Base-by-base conservation (phyloP, 2,113 vertebrate genomes). In the Vombatus ursinus region DNA sequence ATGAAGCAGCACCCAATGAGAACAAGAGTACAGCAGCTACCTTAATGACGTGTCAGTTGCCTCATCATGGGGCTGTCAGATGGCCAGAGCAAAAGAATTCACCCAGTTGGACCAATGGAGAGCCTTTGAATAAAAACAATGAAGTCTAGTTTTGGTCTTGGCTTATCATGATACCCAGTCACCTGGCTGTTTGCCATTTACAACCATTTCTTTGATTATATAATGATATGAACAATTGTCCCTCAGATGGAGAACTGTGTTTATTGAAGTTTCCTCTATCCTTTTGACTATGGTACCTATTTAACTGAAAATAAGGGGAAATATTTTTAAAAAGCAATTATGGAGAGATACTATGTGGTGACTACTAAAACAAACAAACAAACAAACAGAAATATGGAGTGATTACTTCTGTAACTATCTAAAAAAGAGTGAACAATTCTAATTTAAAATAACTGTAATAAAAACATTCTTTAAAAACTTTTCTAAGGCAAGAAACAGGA, bases 391-490 rank as follows among this genome's bases (percentile, higher is more conserved):
- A 47, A 44, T 89, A 77, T 68, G 48, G n/a, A 94, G 90, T 90
- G 37, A 94, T 50, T 49, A 92, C 26, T 91, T 52, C 47, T 91
- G 9, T 50, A 50, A 50, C 24, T 93, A 53, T 12, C 37, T 37
- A 3, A 5, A 49, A n/a, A 94, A 92, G 19, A 8, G 68, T 28
- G 92, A 49, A 68, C 50, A 90, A 1, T 61, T 95, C 48, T 48
- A 94, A 93, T 52, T 19, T 25, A 50, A 77, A 98, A 93, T n/a
- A 94, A 44, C 84, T 94, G 50, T 37, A 92, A 31, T 91, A 12
- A 68, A 94, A 77, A 84, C 0, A 93, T 95, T 94, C 22, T 94
- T 94, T 3, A 94, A 94, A 96, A 93, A 49, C 49, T 92, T 84
- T 84, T n/a, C 37, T 48, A 90, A 90, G 48, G 89, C 22, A 93